These are phyloP conservation scores for Acleris cristana DNA, from an alignment of 2,888 invertebrate genomes.

Conservation along the genomic window DNA sequence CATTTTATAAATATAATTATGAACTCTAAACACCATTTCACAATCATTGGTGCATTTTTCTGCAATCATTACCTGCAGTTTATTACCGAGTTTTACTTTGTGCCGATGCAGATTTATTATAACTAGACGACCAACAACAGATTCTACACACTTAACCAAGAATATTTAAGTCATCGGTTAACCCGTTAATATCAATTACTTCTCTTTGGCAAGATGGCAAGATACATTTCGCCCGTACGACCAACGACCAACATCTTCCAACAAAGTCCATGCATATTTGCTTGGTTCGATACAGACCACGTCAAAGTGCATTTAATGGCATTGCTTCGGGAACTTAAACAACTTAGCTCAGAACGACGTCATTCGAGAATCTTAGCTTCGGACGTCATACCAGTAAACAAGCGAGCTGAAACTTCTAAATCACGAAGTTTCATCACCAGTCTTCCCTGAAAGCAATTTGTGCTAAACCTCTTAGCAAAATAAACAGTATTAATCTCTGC, in stretches of 20 bases:
- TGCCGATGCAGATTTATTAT: no score
- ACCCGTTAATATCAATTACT: no score
- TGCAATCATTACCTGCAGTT: no score
- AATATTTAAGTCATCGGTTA: no score
- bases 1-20: no score
- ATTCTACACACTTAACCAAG: no score
- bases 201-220: no score
- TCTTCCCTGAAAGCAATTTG: constrained; percentile 59
- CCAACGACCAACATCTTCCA: background rate
- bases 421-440: constrained; percentile 42
- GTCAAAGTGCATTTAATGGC: constrained; percentile 28
- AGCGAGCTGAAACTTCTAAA: constrained; percentile 37
- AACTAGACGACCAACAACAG: no score
- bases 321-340: constrained; percentile 31
- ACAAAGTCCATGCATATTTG: constrained; percentile 19
- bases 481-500: constrained; percentile 70
- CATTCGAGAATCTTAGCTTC: constrained; percentile 5
- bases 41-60: no score
- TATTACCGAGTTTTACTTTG: no score
- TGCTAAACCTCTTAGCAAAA: constrained; percentile 70
- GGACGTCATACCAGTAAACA: constrained; percentile 20
- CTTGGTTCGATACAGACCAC: constrained; percentile 14
- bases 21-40: no score
- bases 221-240: no score
- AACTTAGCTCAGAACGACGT: constrained; percentile 14